Evolutionary conservation across 35 echinoderm and acorn worm genomes (phyloP), one percentile per base, ranked within the genome.

Genomic region (Ophiothrix spiculata): DNA sequence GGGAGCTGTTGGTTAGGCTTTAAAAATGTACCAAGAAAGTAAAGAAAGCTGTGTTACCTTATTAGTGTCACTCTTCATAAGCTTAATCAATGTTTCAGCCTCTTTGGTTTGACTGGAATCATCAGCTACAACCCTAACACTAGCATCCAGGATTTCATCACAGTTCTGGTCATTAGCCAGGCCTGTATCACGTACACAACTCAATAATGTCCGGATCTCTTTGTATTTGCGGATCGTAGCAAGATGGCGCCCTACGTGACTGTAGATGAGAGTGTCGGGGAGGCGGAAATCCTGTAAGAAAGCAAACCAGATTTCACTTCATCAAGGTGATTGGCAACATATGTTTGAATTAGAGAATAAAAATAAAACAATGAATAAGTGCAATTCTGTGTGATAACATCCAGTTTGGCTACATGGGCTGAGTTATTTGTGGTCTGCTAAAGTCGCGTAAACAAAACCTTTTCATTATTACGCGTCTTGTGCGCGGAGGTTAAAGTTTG

Each of bases 31-130:
- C n/a, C n/a, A n/a, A n/a, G n/a, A n/a, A n/a, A n/a, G n/a, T n/a
- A n/a, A n/a, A n/a, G n/a, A n/a, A n/a, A n/a, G n/a, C n/a, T n/a
- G n/a, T n/a, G 39, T 63, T 87, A 99, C 96, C 90, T 99, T 94
- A 49, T 90, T 94, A 12, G 89, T 91, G 54, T 99, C 89, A 35
- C 90, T 92, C 75, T 92, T 94, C 38, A 99, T 94, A 4, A 94
- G 83, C 86, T 99, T 99, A 21, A 99, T 92, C 35, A 99, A 75
- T 28, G 69, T 84, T 32, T 99, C 96, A 12, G 89, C 92, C 74
- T 93, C 96, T 79, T 92, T 99, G 14, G 86, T 64, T 39, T 88
- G 86, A 39, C 76, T 64, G 28, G 77, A 46, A 29, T 99, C 92
- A 77, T 81, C 83, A 33, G 81, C 89, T 41, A 99, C 75, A 37